Percentiles rank a stretch among this genome's conserved stretches.
Conservation (phyloP, 2,888 invertebrate species). For the Eutolmus rufibarbis region DNA sequence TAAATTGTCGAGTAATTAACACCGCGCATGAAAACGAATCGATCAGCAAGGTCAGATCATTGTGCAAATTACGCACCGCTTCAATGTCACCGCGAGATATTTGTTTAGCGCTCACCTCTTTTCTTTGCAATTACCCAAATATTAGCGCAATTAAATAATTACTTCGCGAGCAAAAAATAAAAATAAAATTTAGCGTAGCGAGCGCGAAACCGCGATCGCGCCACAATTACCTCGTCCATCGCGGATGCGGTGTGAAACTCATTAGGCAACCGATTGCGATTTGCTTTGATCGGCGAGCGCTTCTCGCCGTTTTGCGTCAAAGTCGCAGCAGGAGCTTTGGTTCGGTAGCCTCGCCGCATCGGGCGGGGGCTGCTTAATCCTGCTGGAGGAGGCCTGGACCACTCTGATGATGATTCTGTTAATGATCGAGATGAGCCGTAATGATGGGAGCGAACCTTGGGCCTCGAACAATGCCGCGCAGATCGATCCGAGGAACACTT, state of each 20-base stretch:
- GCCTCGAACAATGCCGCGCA: neutral
- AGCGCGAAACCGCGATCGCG: neutral
- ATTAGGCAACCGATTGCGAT: conserved; percentile 11
- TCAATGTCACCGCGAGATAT: neutral
- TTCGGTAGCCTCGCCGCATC: neutral
- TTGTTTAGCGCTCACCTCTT: neutral
- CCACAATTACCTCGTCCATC: neutral
- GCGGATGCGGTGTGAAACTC: neutral
- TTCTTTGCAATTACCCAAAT: neutral
- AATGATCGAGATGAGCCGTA: conserved; percentile 21
- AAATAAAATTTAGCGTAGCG: neutral
- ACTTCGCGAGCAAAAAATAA: neutral
- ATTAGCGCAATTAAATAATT: neutral
- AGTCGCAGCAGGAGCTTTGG: neutral
- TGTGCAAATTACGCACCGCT: neutral
- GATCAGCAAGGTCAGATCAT: neutral
- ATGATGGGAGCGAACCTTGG: conserved; percentile 6
- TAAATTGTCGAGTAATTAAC: neutral
- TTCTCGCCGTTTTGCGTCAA: neutral
- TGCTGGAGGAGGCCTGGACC: neutral
- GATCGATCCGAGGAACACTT: neutral
- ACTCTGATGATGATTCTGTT: conserved; percentile 1
- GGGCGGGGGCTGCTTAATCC: neutral
- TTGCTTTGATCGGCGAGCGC: conserved; percentile 7
- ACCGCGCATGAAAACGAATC: neutral